A percentile compares a stretch with the other conserved stretches of the same genome.
phyloP scores from a whole-genome alignment of 2,888 invertebrate genomes.

The Lithophane socia region DNA sequence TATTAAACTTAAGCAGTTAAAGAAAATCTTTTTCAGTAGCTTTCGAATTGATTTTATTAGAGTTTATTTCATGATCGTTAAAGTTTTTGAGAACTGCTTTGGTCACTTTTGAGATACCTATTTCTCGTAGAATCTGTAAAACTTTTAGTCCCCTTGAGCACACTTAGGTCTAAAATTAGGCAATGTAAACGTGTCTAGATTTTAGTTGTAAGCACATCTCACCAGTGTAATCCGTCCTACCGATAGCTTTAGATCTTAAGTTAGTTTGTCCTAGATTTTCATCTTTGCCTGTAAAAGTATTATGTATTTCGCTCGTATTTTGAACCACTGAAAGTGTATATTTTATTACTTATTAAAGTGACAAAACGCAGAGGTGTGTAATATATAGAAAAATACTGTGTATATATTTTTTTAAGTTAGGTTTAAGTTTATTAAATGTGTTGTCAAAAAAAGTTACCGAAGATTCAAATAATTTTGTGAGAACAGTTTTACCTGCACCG shows the following conservation, averaged over 20 bases:
- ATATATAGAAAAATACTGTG: neutral
- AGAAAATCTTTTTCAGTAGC: neutral
- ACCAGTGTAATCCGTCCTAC: slow-evolving; percentile 86
- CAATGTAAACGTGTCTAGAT: slow-evolving; percentile 41
- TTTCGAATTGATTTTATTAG: neutral
- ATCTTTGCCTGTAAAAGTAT: slow-evolving; percentile 88
- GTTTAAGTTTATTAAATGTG: slow-evolving; percentile 10
- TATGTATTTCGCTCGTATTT: slow-evolving; percentile 70
- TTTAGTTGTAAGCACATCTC: slow-evolving; percentile 67
- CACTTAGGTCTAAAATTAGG: slow-evolving; percentile 22
- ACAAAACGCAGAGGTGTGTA: slow-evolving; percentile 16
- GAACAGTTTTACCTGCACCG: neutral
- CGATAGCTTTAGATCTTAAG: slow-evolving; percentile 71
- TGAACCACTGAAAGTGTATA: slow-evolving; percentile 49
- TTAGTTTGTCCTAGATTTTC: slow-evolving; percentile 56
- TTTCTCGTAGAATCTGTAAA: neutral
- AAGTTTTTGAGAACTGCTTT: neutral
- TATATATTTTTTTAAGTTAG: slow-evolving; percentile 13
- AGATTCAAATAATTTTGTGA: neutral
- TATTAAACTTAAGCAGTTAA: neutral
- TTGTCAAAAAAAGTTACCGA: slow-evolving; percentile 3
- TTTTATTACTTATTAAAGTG: slow-evolving; percentile 48
- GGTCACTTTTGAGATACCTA: neutral
- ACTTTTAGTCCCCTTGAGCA: slow-evolving; percentile 3
- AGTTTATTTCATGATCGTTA: neutral